A percentile compares a stretch with the other conserved stretches of the same genome.
Evolutionary conservation across 2,888 invertebrate genomes (phyloP).

Genomic region (Cenopis cana): DNA sequence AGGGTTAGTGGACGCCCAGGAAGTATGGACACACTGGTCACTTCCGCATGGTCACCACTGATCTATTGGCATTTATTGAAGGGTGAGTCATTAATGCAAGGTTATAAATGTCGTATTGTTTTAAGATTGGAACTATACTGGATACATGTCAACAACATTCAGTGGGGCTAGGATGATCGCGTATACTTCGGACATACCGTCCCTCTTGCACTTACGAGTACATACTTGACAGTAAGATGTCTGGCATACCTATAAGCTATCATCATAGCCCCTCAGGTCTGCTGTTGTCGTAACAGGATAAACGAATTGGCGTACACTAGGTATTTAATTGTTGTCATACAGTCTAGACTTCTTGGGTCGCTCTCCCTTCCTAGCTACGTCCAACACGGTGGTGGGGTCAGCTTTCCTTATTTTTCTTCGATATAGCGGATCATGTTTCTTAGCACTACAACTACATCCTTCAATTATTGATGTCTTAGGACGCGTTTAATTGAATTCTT

Average conservation of each 20-base stretch:
- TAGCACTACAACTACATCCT: too few species aligned
- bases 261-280: too few species aligned
- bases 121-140: slow-evolving; percentile 29
- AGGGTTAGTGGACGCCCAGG: slow-evolving; percentile 26
- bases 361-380: too few species aligned
- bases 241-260: too few species aligned
- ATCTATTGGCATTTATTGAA: slow-evolving; percentile 8
- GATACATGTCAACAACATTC: neutral
- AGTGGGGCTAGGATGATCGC: too few species aligned
- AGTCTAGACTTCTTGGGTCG: neutral
- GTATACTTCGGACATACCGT: too few species aligned
- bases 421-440: too few species aligned
- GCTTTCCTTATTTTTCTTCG: too few species aligned
- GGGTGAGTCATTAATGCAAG: slow-evolving; percentile 50
- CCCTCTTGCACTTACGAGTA: too few species aligned
- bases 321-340: neutral
- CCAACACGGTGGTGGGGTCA: too few species aligned
- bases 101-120: slow-evolving; percentile 45
- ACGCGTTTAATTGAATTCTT: neutral
- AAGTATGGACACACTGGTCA: slow-evolving; percentile 22
- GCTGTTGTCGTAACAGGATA: neutral
- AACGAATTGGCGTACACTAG: neutral
- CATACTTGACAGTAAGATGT: too few species aligned
- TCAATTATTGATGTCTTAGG: neutral
- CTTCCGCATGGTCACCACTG: slow-evolving; percentile 19